phyloP scores from a whole-genome alignment of 2,113 vertebrate genomes.

The Toxostoma redivivum region DNA sequence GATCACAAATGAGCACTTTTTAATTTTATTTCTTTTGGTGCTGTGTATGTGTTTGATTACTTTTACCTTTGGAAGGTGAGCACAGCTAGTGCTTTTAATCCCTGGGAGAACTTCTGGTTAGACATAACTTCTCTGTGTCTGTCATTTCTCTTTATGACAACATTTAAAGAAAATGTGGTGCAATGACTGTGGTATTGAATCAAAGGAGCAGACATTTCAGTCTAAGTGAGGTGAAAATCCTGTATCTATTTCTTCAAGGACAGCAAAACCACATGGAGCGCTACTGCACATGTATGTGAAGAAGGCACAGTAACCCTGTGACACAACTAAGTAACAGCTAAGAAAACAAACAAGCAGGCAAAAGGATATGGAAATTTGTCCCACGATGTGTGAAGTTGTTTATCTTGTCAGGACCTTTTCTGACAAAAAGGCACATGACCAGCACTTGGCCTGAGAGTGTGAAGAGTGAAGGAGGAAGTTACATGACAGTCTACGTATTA shows the following conservation, averaged over 20 bases:
- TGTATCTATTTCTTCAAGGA: background rate
- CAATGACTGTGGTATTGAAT: background rate
- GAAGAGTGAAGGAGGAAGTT: background rate
- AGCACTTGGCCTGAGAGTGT: background rate
- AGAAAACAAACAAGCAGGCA: background rate
- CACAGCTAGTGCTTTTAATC: background rate
- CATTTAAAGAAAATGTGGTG: background rate
- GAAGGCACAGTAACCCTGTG: background rate
- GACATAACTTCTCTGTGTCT: background rate
- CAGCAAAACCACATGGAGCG: background rate
- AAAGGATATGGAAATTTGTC: background rate
- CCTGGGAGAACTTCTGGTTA: background rate
- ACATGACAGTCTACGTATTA: background rate
- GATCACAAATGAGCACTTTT: background rate
- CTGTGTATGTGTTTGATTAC: background rate
- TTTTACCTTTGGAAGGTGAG: background rate
- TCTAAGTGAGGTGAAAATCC: background rate
- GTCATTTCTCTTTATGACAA: background rate
- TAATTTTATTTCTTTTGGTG: background rate
- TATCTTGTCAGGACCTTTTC: background rate
- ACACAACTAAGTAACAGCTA: background rate
- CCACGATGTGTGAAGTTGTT: background rate
- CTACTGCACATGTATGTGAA: accelerated
- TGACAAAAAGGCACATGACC: background rate
- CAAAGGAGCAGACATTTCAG: background rate